These are phyloP conservation scores for Eunapius fragilis DNA, from an alignment of 37 sponge, comb jelly and placozoan species.

Conservation along the genomic window DNA sequence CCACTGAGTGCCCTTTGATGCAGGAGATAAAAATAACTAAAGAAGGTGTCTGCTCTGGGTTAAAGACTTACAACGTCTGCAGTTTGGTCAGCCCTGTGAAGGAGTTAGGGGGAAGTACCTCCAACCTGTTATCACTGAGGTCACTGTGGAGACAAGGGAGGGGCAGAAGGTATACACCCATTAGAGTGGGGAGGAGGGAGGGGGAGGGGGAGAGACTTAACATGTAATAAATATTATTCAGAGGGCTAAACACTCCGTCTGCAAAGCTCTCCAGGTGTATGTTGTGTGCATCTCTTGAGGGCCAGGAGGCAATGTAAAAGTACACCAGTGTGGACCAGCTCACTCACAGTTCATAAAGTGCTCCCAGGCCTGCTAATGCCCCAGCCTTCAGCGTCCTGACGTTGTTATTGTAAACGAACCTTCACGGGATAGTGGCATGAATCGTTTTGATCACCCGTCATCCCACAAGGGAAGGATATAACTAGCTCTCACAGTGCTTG, in stretches of 20 bases:
- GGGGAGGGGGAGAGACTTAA: neutral
- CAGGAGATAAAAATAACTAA: neutral
- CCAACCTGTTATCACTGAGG: constrained; percentile 12
- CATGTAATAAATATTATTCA: neutral
- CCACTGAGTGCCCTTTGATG: neutral
- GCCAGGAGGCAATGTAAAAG: neutral
- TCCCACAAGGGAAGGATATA: neutral
- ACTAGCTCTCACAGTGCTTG: neutral
- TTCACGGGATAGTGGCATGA: neutral
- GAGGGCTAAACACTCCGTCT: neutral
- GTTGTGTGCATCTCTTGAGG: neutral
- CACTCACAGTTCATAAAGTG: neutral
- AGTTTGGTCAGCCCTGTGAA: neutral
- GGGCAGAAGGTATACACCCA: neutral
- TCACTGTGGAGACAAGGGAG: constrained; percentile 14
- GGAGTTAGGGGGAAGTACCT: neutral
- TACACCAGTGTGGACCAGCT: neutral
- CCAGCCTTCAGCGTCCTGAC: neutral
- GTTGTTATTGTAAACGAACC: neutral
- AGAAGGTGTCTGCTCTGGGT: neutral
- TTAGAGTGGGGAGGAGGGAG: neutral
- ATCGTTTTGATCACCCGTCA: neutral
- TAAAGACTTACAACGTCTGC: constrained; percentile 1
- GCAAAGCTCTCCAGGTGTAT: neutral
- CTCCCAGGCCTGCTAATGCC: neutral